Evolutionary conservation across 2,888 invertebrate genomes (phyloP), one percentile per base, ranked within the genome.

Genomic region (Drosophila ustulata): DNA sequence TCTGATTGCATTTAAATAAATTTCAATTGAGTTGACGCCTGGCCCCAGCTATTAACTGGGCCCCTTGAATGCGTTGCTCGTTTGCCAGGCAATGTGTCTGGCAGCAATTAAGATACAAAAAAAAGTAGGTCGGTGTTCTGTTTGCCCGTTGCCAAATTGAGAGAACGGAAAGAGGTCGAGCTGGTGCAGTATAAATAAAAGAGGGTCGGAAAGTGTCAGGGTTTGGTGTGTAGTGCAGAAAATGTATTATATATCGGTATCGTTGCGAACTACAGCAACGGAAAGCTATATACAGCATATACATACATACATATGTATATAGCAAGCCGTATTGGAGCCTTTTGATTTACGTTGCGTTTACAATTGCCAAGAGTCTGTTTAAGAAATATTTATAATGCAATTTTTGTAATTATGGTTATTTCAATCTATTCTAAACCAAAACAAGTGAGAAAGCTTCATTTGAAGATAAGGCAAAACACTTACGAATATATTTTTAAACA

Each of bases 1-100:
- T 65, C 70, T 80, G 83, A 73, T 76, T 89, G 75, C 87, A 88
- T 84, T 89, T 80, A 70, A 89, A 85, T 83, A 84, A 88, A 88
- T 78, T 82, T 86, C 78, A 89, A 86, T 88, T 88, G 78, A 80
- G 69, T 63, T 71, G 79, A 73, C 79, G 87, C 66, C 80, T 64
- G 51, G 49, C 53, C 67, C 57, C 25, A 69, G 52, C 56, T 59
- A 57, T 63, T 66, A 78, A 81, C 74, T 80, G 66, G 83, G 47
- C 62, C 80, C 69, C 55, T 66, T 73, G 61, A 41, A 43, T 30
- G 25, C 18, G 43, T 51, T 52, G 62, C 39, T 45, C 45, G 30
- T 11, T 52, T 41, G 45, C 58, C 50, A 51, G 39, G 46, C 39
- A 51, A 28, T 59, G 53, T 53, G 66, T 52, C 46, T 46, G 55